A percentile compares a stretch with the other conserved stretches of the same genome.
Conservation (phyloP, 2,113 vertebrate species). For the Macrotus californicus region DNA sequence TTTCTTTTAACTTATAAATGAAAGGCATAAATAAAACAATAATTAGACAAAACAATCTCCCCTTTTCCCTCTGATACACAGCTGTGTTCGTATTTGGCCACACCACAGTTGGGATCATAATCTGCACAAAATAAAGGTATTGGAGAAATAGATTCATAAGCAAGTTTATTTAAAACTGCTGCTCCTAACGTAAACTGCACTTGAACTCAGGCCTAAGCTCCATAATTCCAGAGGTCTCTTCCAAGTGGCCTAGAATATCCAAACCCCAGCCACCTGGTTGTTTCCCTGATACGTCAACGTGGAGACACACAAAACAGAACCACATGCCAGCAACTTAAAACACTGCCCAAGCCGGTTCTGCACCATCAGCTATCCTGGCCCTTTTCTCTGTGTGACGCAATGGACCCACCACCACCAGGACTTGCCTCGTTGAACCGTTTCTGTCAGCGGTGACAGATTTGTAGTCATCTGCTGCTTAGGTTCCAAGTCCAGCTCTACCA, state of each 20-base stretch:
- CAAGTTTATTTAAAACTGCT: conserved; percentile 1
- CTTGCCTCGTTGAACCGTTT: neutral
- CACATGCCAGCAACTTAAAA: neutral
- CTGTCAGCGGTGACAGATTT: neutral
- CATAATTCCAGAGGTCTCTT: neutral
- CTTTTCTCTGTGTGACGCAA: neutral
- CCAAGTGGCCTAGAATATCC: neutral
- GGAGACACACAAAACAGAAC: neutral
- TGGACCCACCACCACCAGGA: neutral
- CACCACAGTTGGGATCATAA: neutral
- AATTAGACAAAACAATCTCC: neutral
- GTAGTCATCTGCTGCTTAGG: neutral
- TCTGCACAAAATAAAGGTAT: conserved; percentile 12
- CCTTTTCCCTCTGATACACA: neutral
- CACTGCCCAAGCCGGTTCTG: neutral
- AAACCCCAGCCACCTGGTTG: neutral
- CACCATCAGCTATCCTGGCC: neutral
- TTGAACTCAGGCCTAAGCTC: neutral
- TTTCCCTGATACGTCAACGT: neutral
- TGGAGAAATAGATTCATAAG: neutral
- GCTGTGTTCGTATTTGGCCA: neutral
- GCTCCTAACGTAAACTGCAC: neutral
- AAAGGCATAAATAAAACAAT: neutral
- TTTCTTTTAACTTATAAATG: neutral
- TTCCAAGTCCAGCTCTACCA: neutral